These are phyloP conservation scores for Cheilosia vernalis DNA, from an alignment of 2,888 invertebrate species.

Conservation along the genomic window DNA sequence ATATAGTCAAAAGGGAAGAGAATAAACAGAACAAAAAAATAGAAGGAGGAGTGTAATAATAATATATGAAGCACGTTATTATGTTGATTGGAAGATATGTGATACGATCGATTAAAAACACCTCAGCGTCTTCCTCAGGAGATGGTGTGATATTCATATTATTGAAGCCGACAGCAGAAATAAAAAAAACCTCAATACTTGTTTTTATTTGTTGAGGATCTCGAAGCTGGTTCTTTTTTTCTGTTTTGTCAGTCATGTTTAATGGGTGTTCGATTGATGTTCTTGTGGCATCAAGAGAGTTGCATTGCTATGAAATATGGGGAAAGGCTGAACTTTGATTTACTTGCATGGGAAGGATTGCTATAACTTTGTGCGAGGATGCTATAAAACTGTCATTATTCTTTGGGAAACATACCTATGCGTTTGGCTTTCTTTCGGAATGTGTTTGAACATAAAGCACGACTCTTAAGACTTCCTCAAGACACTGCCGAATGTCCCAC, in stretches of 20 bases:
- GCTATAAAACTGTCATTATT: too few species aligned
- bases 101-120: constrained; percentile 77
- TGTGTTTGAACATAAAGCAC: too few species aligned
- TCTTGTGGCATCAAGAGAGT: constrained; percentile 34
- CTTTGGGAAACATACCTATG: too few species aligned
- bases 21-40: constrained; percentile 14
- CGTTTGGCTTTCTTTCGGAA: too few species aligned
- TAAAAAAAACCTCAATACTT: not conserved
- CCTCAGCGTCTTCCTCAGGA: constrained; percentile 68
- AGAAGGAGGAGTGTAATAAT: constrained; percentile 76
- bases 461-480: too few species aligned
- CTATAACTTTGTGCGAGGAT: too few species aligned
- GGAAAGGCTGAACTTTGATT: too few species aligned
- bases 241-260: constrained; percentile 33
- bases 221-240: constrained; percentile 14
- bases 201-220: not conserved
- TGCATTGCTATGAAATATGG: not conserved
- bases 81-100: constrained; percentile 77
- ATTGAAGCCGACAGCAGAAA: constrained; percentile 30
- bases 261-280: constrained; percentile 34
- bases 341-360: too few species aligned
- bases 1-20: constrained; percentile 4
- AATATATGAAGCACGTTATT: constrained; percentile 77
- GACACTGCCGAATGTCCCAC: too few species aligned
- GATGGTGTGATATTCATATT: constrained; percentile 71